Evolutionary conservation across 53 echinoderm and acorn worm genomes (phyloP).

Genomic region (Actinopyga echinites): DNA sequence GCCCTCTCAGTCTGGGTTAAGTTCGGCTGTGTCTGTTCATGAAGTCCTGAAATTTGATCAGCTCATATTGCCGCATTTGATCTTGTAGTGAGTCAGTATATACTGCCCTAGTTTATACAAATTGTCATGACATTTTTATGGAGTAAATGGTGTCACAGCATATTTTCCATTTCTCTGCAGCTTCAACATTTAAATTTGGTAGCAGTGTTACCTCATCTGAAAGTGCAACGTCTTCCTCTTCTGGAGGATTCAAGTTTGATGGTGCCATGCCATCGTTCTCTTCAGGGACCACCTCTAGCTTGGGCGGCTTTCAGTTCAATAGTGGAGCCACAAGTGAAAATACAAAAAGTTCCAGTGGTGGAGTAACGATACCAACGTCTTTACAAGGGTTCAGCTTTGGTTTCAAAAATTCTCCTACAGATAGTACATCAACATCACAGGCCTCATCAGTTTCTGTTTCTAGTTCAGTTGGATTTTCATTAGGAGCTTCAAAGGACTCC

Average conservation of each 20-base stretch:
- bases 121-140: no score
- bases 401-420: neutral
- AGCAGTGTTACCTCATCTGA: conserved; percentile 25
- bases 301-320: conserved; percentile 56
- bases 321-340: conserved; percentile 24
- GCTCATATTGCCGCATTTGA: no score
- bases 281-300: conserved; percentile 8
- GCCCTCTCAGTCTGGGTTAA: no score
- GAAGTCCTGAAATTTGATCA: no score
- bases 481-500: conserved; percentile 34
- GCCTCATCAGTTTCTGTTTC: conserved; percentile 5
- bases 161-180: conserved; percentile 23
- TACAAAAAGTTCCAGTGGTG: neutral
- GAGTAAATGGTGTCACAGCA: no score
- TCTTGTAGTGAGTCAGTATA: no score
- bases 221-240: conserved; percentile 25
- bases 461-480: conserved; percentile 57
- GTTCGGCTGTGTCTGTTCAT: no score
- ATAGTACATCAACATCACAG: neutral
- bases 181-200: conserved; percentile 88
- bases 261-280: neutral
- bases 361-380: conserved; percentile 33
- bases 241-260: conserved; percentile 9
- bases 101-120: no score
- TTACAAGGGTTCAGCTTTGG: conserved; percentile 41